Base-by-base conservation (phyloP, 2,113 vertebrate genomes). In the Polypterus bichir region DNA sequence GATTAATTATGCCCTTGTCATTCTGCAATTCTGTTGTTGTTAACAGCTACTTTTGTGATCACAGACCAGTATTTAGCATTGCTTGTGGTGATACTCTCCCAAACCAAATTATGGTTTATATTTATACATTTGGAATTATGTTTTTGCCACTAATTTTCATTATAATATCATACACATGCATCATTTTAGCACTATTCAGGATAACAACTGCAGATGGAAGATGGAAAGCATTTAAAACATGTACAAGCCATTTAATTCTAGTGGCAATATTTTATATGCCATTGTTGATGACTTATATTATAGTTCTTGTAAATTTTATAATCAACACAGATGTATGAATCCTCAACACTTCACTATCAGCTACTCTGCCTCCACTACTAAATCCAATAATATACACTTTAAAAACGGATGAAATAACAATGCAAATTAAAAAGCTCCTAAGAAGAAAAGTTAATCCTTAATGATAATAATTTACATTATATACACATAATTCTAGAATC, bases 21-120 rank as follows among this genome's bases (percentile, higher is more conserved):
- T 85, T 82, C 47, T 85, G 83, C 56, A 70, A 52, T 2, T 82
- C 80, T 3, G 59, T 79, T 1, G 52, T 3, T 4, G 75, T 83
- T 62, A 70, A 74, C 59, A 83, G 83, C 44, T 85, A 81, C 63
- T 85, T 85, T 69, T 81, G 83, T 59, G 81, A 83, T 60, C 83
- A 77, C 47, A 71, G 77, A 1, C 81, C 79, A 44, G 73, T 79
- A 63, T 81, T 81, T 46, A 61, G 72, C 60, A 72, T 83, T 0
- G 72, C 83, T 9, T 85, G 81, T 59, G 79, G 74, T 3, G 72
- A 83, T 60, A 59, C 65, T 48, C 52, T 72, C 1, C 0, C 76
- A 62, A 79, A 82, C 7, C 81, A 76, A 78, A 55, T 49, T 6
- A 7, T 10, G 0, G 68, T 68, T 0, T 66, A 71, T 3, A 4